phyloP scores from a whole-genome alignment of 2,888 invertebrate species.

The Orthosia cruda region DNA sequence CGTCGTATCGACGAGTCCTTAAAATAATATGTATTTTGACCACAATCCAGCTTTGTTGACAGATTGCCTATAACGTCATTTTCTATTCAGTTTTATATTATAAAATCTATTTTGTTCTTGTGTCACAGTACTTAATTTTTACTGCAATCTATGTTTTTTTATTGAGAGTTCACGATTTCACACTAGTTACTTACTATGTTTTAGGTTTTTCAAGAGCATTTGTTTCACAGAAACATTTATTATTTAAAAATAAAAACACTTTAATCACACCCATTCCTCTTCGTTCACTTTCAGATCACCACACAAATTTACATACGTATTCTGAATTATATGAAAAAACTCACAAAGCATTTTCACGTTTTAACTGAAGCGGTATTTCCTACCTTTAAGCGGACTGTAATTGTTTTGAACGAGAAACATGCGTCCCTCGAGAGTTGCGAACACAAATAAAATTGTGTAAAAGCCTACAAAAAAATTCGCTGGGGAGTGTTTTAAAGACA shows the following conservation, averaged over 20 bases:
- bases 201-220: background rate
- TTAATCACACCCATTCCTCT: conserved; percentile 38
- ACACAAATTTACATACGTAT: conserved; percentile 51
- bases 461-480: conserved; percentile 63
- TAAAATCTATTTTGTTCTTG: background rate
- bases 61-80: no score
- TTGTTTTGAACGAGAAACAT: conserved; percentile 69
- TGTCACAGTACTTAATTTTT: background rate
- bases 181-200: background rate
- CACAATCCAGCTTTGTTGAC: no score
- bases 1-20: no score
- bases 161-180: background rate
- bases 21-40: no score
- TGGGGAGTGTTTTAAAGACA: conserved; percentile 66
- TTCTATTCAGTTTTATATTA: background rate
- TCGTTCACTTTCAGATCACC: conserved; percentile 48
- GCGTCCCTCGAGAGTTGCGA: conserved; percentile 57
- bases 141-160: background rate
- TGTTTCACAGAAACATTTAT: background rate
- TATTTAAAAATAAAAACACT: background rate
- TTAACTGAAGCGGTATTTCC: conserved; percentile 62
- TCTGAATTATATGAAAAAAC: conserved; percentile 25
- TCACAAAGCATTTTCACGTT: conserved; percentile 67
- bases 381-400: conserved; percentile 67
- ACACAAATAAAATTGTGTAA: conserved; percentile 68